Conservation (phyloP, 2,797 vertebrate species). For the Lepilemur ruficaudatus region DNA sequence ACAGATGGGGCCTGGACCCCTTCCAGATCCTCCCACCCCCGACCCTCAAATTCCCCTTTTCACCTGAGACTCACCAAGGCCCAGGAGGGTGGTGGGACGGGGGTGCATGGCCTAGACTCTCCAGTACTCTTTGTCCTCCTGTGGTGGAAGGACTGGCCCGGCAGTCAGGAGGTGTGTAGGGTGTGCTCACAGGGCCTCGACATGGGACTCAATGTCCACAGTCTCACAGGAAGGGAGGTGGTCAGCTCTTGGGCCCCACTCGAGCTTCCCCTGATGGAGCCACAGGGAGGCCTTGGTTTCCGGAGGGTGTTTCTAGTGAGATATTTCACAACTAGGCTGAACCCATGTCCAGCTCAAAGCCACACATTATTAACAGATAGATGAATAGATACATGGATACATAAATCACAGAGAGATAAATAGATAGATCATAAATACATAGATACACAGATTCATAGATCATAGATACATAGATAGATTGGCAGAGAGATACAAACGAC, state of each 20-base stretch:
- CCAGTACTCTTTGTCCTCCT: background rate
- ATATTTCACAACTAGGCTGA: background rate
- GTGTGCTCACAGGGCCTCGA: rapidly evolving
- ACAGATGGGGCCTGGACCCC: background rate
- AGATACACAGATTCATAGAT: no score
- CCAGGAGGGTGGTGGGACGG: background rate
- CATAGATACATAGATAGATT: no score
- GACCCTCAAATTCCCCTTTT: background rate
- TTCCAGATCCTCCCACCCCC: rapidly evolving
- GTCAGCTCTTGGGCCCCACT: rapidly evolving
- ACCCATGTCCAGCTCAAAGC: background rate
- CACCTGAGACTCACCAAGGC: background rate
- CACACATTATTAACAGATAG: background rate
- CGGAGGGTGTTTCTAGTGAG: rapidly evolving
- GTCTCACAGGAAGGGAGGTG: background rate
- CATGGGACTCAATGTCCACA: rapidly evolving
- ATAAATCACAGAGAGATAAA: background rate
- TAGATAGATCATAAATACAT: rapidly evolving
- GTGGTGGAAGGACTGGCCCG: no score
- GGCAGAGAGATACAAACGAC: background rate
- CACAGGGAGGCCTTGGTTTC: background rate
- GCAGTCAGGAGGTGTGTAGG: background rate
- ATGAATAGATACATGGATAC: background rate
- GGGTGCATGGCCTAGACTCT: background rate
- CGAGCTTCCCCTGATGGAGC: background rate